A percentile compares a stretch with the other conserved stretches of the same genome.
Conservation (phyloP, 2,888 invertebrate genomes). For the Euphydryas editha region DNA sequence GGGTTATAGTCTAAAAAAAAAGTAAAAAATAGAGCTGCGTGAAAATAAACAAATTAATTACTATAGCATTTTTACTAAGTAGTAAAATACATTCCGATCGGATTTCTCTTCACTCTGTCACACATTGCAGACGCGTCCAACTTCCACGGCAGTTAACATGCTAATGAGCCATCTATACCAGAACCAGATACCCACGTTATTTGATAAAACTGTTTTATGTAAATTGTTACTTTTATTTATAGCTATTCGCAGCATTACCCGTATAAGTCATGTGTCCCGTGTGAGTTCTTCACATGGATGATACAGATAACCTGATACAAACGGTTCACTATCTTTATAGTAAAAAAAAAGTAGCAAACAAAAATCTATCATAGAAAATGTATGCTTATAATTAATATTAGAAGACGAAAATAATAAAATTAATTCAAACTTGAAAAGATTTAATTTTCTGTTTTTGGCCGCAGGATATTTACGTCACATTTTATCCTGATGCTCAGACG, state of each 20-base stretch:
- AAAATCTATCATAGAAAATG: no score
- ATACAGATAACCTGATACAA: no score
- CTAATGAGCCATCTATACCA: conserved; percentile 42
- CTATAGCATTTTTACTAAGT: neutral
- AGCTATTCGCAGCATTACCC: neutral
- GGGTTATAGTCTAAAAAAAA: neutral
- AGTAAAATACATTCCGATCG: conserved; percentile 22
- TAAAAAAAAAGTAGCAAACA: no score
- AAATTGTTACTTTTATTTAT: conserved; percentile 1
- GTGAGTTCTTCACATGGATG: no score
- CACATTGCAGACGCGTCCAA: conserved; percentile 34
- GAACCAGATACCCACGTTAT: conserved; percentile 35
- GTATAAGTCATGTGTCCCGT: neutral
- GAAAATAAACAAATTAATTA: neutral
- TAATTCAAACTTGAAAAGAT: no score
- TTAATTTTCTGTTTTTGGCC: no score
- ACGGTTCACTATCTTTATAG: no score
- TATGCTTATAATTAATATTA: no score
- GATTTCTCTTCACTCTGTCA: conserved; percentile 26
- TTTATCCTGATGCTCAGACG: no score
- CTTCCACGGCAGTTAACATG: conserved; percentile 45
- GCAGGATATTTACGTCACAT: no score
- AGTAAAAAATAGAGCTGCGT: no score
- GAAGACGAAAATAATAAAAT: no score
- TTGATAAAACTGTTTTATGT: conserved; percentile 17